Evolutionary conservation across 2,888 invertebrate genomes (phyloP).

Genomic region (Meteorus colon): DNA sequence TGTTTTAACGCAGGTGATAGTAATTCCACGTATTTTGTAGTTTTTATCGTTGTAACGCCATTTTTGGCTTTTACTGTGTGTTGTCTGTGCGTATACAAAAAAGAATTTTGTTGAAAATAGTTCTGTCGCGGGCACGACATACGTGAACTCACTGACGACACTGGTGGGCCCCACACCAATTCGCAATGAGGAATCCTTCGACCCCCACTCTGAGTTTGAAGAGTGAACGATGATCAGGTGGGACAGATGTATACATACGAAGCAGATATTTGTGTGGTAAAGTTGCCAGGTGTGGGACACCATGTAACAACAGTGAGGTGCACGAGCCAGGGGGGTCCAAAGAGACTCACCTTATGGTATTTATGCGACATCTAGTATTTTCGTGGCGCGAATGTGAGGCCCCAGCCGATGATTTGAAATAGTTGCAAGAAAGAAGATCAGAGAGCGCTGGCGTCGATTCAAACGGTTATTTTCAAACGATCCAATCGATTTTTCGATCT

Average conservation of each 20-base stretch:
- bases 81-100: conserved; percentile 37
- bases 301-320: conserved; percentile 34
- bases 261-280: not conserved
- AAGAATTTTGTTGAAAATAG: not conserved
- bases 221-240: conserved; percentile 37
- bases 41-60: conserved; percentile 62
- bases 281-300: conserved; percentile 42
- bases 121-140: conserved; percentile 59
- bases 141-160: conserved; percentile 64
- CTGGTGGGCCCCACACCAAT: conserved; percentile 44
- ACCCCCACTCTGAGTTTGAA: not conserved
- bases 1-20: conserved; percentile 8
- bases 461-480: not conserved
- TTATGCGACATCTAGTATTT: not conserved
- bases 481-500: no score
- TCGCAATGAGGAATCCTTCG: conserved; percentile 33
- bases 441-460: not conserved
- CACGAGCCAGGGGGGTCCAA: conserved; percentile 17
- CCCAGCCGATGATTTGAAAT: not conserved
- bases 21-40: conserved; percentile 22
- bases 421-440: not conserved
- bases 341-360: not conserved
- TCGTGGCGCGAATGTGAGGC: not conserved
- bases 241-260: conserved; percentile 12
- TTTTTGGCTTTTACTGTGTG: conserved; percentile 61